phyloP scores from a whole-genome alignment of 2,797 vertebrate genomes.

The Siniperca scherzeri region DNA sequence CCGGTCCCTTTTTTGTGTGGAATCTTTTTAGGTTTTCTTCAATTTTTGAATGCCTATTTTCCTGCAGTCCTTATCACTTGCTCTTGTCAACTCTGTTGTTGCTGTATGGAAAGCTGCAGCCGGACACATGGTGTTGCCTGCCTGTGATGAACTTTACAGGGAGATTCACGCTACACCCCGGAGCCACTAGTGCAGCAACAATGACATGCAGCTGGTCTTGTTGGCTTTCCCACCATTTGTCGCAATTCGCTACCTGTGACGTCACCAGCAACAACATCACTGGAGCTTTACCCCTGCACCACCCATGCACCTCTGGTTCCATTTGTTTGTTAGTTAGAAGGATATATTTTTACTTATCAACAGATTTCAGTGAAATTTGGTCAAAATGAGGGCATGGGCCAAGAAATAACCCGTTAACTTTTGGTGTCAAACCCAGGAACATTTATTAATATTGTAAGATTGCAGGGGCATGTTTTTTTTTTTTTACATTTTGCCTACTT shows the following conservation, averaged over 20 bases:
- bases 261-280: neutral
- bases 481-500: neutral
- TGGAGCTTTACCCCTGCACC: neutral
- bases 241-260: neutral
- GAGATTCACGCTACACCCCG: neutral
- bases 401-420: neutral
- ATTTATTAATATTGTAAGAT: neutral
- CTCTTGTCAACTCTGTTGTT: neutral
- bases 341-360: neutral
- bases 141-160: slow-evolving; percentile 1
- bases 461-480: neutral
- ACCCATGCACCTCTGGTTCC: too few relatives aligned
- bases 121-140: neutral
- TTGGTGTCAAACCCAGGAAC: neutral
- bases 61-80: neutral
- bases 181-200: neutral
- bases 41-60: neutral
- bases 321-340: neutral
- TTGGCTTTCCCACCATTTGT: neutral
- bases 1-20: neutral
- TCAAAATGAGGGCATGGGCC: neutral
- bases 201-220: neutral
- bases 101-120: neutral
- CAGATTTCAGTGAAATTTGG: neutral
- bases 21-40: neutral